Base-by-base conservation (phyloP, 1,140 invertebrate species). In the Parapsyche elsis region DNA sequence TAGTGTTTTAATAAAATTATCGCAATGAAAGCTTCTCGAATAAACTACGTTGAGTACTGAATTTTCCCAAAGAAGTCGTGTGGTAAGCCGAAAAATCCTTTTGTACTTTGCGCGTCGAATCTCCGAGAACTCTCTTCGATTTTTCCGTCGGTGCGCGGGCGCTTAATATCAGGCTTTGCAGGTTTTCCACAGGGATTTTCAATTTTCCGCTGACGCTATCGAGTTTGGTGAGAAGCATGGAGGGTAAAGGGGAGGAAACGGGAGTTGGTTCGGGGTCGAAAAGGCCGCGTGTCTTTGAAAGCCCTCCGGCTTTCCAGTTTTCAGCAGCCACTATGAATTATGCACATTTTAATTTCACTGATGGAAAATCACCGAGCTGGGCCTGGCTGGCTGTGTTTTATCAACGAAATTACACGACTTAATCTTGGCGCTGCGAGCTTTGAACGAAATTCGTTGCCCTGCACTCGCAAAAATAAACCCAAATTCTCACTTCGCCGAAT, bases 261-360 rank as follows among this genome's bases (percentile, higher is more conserved):
- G 75, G 75, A 16, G 9, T 9, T 10, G 71, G 45, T 30, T 73
- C 9, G 71, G n/a, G 30, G 57, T 46, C 21, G 30, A 71, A 79
- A 73, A 59, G 70, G 70, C 46, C 70, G 9, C 46, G 19, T 67
- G 71, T 74, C 71, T 49, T 75, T 70, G 59, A 80, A 30, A 74
- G 45, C 49, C 59, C 67, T 44, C 45, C 49, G 26, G 44, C 26
- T 21, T 64, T 26, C 75, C n/a, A 21, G 23, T 26, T 44, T 19
- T 59, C 26, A 19, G 9, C 38, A 59, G 71, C 26, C 46, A 73
- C 79, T 23, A 80, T 79, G 71, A 79, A 79, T 79, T 79, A 79
- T 79, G 78, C 78, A 79, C 78, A 79, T 79, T 79, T 79, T 79
- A 79, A 79, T 79, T 79, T 73, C 78, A 44, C 71, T 79, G 78